Conservation (phyloP, 2,113 vertebrate species). For the Notarius lentiginosus region DNA sequence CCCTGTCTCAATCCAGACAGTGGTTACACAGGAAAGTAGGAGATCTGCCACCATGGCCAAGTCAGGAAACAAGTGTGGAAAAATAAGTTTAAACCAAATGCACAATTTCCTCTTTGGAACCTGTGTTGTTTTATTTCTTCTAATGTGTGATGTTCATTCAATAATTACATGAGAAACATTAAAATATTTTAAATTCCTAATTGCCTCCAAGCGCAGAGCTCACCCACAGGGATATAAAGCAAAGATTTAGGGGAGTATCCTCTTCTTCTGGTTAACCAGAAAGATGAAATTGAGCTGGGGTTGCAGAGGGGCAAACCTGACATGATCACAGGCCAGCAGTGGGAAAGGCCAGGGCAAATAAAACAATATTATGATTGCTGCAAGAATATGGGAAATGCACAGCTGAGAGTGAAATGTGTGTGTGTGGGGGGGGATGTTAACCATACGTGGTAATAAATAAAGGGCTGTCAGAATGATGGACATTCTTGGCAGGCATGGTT, state of each 20-base stretch:
- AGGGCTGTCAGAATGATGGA: constrained; percentile 72
- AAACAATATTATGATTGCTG: constrained; percentile 33
- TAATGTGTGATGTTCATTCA: constrained; percentile 68
- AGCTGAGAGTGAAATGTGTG: constrained; percentile 20
- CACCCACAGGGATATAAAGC: constrained; percentile 1
- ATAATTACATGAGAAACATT: constrained; percentile 66
- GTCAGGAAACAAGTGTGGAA: not conserved
- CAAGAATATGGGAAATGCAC: constrained; percentile 13
- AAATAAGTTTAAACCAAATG: not conserved
- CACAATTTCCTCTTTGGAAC: constrained; percentile 4
- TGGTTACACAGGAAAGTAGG: not conserved
- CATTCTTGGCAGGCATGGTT: constrained; percentile 73
- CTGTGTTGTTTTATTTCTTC: constrained; percentile 65
- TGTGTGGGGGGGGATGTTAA: constrained; percentile 13
- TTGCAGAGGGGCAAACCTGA: not conserved
- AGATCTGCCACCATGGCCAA: not conserved
- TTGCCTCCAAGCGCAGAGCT: not conserved
- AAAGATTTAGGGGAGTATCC: not conserved
- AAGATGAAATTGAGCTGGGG: not conserved
- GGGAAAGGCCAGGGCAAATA: constrained; percentile 16
- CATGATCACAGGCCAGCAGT: constrained; percentile 14
- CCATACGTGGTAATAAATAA: constrained; percentile 67
- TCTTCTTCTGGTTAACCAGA: constrained; percentile 12
- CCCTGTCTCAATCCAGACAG: constrained; percentile 17
- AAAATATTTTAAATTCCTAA: constrained; percentile 15